Base-by-base conservation (phyloP, 1,140 invertebrate genomes). In the Sminthurinus signatus region DNA sequence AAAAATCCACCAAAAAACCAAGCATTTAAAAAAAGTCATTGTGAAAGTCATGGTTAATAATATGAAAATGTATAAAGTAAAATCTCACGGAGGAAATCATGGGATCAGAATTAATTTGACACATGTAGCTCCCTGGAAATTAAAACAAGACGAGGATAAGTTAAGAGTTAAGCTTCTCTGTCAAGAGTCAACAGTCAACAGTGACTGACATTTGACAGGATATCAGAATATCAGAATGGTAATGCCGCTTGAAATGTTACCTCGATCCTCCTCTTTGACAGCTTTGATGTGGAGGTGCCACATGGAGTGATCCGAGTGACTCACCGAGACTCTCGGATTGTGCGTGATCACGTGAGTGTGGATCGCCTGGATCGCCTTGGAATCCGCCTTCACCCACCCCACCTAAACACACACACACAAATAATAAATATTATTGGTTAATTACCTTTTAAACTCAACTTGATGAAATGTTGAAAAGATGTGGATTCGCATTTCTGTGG, bases 81-180 rank as follows among this genome's bases (percentile, higher is more conserved):
- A 32, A 28, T 15, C 64, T 67, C 61, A 77, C 73, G 67, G 77
- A 77, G 60, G 72, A 75, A 27, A 76, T 77, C 76, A 79, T 78
- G 2, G 77, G 77, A 57, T 76, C 76, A n/a, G 76, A 76, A 70
- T 78, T 78, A 56, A 79, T 76, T 70, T 79, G 78, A 65, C 78
- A 79, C 75, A 77, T 78, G 71, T 78, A 78, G 1, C 72, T 46
- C 5, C 32, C 32, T 36, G 15, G 32, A 36, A 36, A 27, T 23
- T 59, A 25, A 59, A 59, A 59, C 4, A 19, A n/a, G n/a, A n/a
- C n/a, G n/a, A n/a, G n/a, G n/a, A n/a, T n/a, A n/a, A n/a, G n/a
- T n/a, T n/a, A n/a, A n/a, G n/a, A n/a, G n/a, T n/a, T n/a, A n/a
- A n/a, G n/a, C n/a, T n/a, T n/a, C n/a, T n/a, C n/a, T n/a, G n/a